Base-by-base conservation (phyloP, 2,797 vertebrate species). In the Pteropus rufus region DNA sequence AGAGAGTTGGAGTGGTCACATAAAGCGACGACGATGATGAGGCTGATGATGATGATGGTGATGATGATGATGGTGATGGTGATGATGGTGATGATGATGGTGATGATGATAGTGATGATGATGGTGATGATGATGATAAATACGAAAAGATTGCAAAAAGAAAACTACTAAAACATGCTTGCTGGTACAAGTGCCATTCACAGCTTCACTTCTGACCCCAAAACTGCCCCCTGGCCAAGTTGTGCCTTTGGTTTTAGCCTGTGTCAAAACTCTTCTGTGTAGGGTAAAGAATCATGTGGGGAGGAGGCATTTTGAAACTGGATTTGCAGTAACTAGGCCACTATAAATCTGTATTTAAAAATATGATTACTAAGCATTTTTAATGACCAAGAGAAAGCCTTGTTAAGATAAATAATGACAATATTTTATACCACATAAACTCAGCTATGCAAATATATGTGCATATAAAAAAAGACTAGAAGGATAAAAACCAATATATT, bases 371-470 rank as follows among this genome's bases (percentile, higher is more conserved):
- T 44, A 4, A 85, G 7, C 31, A 56, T 52, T 82, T 96, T 72
- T 95, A 87, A 85, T 84, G 23, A 80, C 31, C 26, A 86, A 58
- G 36, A 94, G n/a, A 89, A 91, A 91, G 21, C 18, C 52, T 80
- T 67, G 10, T 76, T 64, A 73, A 69, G 49, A 10, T 64, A 86
- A 85, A 85, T 56, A 93, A 36, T 80, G 62, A 70, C 18, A 31
- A 10, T 69, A n/a, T 91, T 83, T 76, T 60, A 89, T 69, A 24
- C 9, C 52, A 5, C 41, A 26, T 44, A 77, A 94, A 81, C 18
- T 76, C 77, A 85, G 44, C 34, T 62, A 5, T 81, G n/a, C 46
- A 91, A 92, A 96, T 94, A 89, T 62, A 67, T 31, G 6, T 87
- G 8, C 44, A 49, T 67, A 49, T 60, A 12, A 77, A 96, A 96